Evolutionary conservation across 1,140 invertebrate genomes (phyloP).

Genomic region (Zophobas morio): DNA sequence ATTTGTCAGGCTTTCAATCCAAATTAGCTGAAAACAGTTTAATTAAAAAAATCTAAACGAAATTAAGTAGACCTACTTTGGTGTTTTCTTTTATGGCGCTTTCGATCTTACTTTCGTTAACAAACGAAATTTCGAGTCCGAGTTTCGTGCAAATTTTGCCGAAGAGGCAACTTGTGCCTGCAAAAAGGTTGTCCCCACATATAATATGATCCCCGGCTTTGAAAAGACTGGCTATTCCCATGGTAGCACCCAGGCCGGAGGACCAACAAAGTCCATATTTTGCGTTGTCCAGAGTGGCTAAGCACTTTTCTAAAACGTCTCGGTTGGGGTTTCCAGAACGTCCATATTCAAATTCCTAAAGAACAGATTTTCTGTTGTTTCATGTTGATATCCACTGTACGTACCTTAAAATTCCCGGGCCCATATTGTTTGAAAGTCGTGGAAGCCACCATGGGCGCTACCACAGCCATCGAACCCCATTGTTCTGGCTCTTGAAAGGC

Average conservation of each 20-base stretch:
- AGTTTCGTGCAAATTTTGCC: slow-evolving; percentile 76
- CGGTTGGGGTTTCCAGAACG: slow-evolving; percentile 96
- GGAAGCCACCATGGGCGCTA: slow-evolving; percentile 92
- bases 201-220: slow-evolving; percentile 92
- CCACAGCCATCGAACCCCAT: slow-evolving; percentile 84
- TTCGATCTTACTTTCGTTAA: slow-evolving; percentile 79
- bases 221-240: slow-evolving; percentile 82
- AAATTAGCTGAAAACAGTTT: slow-evolving; percentile 83
- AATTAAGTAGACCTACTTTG: slow-evolving; percentile 74
- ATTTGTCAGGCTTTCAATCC: slow-evolving; percentile 99
- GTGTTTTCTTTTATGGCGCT: slow-evolving; percentile 86
- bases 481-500: slow-evolving; percentile 90
- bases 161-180: slow-evolving; percentile 85
- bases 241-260: slow-evolving; percentile 91
- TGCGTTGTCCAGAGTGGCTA: slow-evolving; percentile 92
- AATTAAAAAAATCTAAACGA: not conserved
- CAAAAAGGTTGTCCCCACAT: slow-evolving; percentile 95
- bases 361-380: slow-evolving; percentile 44
- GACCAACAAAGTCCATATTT: slow-evolving; percentile 91
- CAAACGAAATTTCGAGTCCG: slow-evolving; percentile 83
- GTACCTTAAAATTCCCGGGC: slow-evolving; percentile 66
- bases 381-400: no score
- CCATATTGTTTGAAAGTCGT: slow-evolving; percentile 95
- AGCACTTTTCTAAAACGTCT: slow-evolving; percentile 88
- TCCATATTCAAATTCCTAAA: slow-evolving; percentile 92